phyloP scores from a whole-genome alignment of 2,888 invertebrate species.

The Sarcophaga rosellei region DNA sequence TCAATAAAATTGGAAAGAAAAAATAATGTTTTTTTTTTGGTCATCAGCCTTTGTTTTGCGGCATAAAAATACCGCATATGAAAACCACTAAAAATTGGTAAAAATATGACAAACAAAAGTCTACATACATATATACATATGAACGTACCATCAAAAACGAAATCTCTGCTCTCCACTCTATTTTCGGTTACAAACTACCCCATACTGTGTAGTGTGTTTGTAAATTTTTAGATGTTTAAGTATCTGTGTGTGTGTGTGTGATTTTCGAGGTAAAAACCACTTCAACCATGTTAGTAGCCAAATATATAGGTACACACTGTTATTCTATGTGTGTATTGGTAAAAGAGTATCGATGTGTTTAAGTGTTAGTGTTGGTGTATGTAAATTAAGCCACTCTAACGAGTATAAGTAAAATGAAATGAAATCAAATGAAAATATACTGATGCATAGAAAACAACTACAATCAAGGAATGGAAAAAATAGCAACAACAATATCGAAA shows the following conservation, averaged over 20 bases:
- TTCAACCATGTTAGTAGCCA: conserved; percentile 54
- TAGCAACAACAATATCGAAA: background rate
- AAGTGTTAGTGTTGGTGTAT: conserved; percentile 26
- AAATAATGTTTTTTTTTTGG: conserved; percentile 20
- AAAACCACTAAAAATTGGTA: conserved; percentile 64
- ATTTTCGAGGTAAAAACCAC: conserved; percentile 43
- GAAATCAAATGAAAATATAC: conserved; percentile 53
- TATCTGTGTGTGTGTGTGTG: background rate
- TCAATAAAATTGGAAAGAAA: background rate
- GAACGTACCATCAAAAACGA: background rate
- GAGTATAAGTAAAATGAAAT: conserved; percentile 47
- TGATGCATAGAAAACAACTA: background rate
- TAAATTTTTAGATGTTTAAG: background rate
- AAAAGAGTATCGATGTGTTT: conserved; percentile 2
- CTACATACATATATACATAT: too few species aligned
- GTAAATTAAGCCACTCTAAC: conserved; percentile 61
- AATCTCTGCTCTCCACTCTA: background rate
- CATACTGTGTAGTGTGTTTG: background rate
- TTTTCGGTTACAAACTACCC: background rate
- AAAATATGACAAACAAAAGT: conserved; percentile 58
- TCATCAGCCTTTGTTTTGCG: conserved; percentile 62
- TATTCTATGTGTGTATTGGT: background rate
- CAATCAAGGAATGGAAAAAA: background rate
- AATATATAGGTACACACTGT: conserved; percentile 40
- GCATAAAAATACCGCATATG: conserved; percentile 60